Percentiles rank a stretch among this genome's conserved stretches.
Evolutionary conservation across 2,797 vertebrate genomes (phyloP).

Genomic region (Etheostoma perlongum): DNA sequence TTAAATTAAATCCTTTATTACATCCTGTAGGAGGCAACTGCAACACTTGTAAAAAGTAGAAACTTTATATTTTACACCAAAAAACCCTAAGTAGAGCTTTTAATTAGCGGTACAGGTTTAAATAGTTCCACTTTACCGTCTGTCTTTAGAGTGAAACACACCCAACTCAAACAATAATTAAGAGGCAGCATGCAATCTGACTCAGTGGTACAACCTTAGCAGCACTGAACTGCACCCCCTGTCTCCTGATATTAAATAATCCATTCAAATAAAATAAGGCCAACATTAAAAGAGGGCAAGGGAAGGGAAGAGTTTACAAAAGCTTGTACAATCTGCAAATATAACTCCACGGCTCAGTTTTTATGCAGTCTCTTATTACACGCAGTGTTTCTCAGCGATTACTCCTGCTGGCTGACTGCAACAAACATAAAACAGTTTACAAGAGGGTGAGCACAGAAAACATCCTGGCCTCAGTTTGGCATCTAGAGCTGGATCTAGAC

Average conservation of each 20-base stretch:
- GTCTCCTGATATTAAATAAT: conserved; percentile 5
- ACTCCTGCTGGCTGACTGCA: conserved; percentile 36
- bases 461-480: conserved; percentile 57
- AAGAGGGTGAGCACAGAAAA: conserved; percentile 50
- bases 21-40: conserved; percentile 31
- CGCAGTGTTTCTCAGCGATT: conserved; percentile 10
- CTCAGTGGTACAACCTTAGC: not conserved
- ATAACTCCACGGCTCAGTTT: conserved; percentile 2
- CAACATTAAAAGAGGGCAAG: conserved; percentile 1
- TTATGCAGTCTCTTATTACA: conserved; percentile 20
- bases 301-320: not conserved
- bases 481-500: conserved; percentile 59
- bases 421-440: conserved; percentile 60
- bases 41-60: conserved; percentile 42
- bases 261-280: not conserved
- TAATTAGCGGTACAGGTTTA: conserved; percentile 42
- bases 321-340: conserved; percentile 6
- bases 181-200: conserved; percentile 23
- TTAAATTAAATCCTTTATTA: conserved; percentile 39
- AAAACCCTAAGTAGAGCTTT: conserved; percentile 18
- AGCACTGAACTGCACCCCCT: conserved; percentile 8
- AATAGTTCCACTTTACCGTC: conserved; percentile 19
- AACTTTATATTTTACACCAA: conserved; percentile 23
- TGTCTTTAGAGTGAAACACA: conserved; percentile 31
- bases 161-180: conserved; percentile 39